Evolutionary conservation across 1,140 invertebrate species (phyloP), one percentile per base, ranked within the genome.

Genomic region (Prorops nasuta): DNA sequence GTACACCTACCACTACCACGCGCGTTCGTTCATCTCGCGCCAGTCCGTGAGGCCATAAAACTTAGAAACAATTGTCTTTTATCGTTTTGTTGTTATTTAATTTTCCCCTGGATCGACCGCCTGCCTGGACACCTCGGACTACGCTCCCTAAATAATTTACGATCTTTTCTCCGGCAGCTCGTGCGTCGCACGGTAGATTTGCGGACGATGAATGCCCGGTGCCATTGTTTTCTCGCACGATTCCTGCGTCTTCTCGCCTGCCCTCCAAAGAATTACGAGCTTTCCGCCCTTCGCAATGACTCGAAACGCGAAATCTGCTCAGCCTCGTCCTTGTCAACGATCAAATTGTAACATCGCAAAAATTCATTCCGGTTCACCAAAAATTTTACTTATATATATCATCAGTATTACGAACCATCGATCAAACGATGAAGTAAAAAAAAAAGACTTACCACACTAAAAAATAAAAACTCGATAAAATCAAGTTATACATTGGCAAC

Each of bases 141-240:
- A 43, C 44, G 51, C 46, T 58, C 10, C 63, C 69, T 75, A 75
- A 75, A 74, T 75, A 75, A 75, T 75, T 74, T 75, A 75, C 71
- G 71, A 72, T 42, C 60, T n/a, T 17, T 19, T 18, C 50, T 24
- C 21, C 42, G 35, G 22, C 20, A 32, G 4, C 7, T 17, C 21
- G 14, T 32, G 3, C 15, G 35, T 31, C 4, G 7, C 28, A 19
- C 21, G 40, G 38, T 54, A 48, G 56, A 64, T 63, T 62, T 58
- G 49, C 51, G 61, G 57, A 56, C 60, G 64, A 54, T 22, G 18
- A n/a, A n/a, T n/a, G 36, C 43, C 44, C 42, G 20, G 20, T n/a
- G n/a, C n/a, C 21, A 32, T 50, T 35, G 49, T 40, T 49, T 21
- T 51, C 44, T 31, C 43, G 24, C 24, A 19, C 12, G 17, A n/a